Percentiles rank a stretch among this genome's conserved stretches.
phyloP scores from a whole-genome alignment of 35 echinoderm and acorn worm species.

The Lytechinus pictus region DNA sequence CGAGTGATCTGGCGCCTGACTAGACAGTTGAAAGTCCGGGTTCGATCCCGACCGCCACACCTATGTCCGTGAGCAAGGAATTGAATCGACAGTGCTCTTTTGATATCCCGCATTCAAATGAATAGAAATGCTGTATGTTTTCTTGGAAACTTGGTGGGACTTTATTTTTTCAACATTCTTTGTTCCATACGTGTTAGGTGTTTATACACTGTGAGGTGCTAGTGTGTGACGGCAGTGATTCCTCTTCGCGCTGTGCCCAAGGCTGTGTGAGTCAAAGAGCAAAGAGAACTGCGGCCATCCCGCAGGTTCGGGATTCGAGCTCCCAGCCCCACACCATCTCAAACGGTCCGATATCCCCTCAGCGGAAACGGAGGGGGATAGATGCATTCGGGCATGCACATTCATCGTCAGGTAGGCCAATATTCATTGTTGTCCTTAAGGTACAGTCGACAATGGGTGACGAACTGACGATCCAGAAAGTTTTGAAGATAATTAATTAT shows the following conservation, averaged over 20 bases:
- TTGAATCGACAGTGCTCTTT: too few relatives aligned
- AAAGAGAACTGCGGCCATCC: not conserved
- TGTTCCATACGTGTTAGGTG: not conserved
- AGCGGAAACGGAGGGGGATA: not conserved
- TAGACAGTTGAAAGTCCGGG: too few relatives aligned
- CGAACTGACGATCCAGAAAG: too few relatives aligned
- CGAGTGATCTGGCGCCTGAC: too few relatives aligned
- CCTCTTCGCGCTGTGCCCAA: constrained; percentile 9
- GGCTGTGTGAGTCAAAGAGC: constrained; percentile 26
- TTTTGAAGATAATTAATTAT: too few relatives aligned
- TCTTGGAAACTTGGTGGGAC: too few relatives aligned
- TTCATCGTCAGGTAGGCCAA: not conserved
- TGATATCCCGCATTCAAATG: too few relatives aligned
- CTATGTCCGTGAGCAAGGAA: too few relatives aligned
- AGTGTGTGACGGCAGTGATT: not conserved
- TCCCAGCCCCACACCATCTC: constrained; percentile 34
- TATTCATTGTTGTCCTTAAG: not conserved
- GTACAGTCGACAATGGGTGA: not conserved
- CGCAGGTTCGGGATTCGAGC: not conserved
- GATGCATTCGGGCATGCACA: not conserved
- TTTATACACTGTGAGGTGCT: constrained; percentile 38
- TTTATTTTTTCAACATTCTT: too few relatives aligned
- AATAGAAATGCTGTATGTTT: too few relatives aligned
- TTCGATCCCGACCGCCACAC: too few relatives aligned
- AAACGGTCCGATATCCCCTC: not conserved